These are phyloP conservation scores for Cossypha niveicapilla DNA, from an alignment of 2,797 vertebrate species.

Conservation along the genomic window DNA sequence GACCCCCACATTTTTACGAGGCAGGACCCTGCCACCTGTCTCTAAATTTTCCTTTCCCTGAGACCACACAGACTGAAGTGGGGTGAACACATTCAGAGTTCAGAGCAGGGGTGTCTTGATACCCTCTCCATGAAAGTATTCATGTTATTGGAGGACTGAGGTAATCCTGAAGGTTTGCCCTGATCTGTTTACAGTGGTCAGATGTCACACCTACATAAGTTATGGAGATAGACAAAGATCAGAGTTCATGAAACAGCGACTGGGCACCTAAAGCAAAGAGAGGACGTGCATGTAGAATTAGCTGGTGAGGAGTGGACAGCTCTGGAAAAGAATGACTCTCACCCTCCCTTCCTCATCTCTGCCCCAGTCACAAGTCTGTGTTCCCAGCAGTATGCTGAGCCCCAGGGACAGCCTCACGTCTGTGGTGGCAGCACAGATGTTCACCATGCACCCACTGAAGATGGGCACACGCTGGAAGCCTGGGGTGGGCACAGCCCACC, in stretches of 20 bases:
- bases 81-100: background rate
- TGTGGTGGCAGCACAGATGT: background rate
- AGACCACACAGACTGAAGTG: background rate
- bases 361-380: background rate
- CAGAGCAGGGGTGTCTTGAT: background rate
- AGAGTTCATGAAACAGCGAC: background rate
- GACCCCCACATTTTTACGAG: accelerated
- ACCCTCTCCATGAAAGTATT: accelerated
- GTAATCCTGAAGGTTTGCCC: background rate
- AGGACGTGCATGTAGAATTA: accelerated
- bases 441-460: accelerated
- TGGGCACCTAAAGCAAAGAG: background rate
- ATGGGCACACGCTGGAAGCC: background rate
- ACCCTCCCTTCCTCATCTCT: background rate
- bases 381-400: background rate
- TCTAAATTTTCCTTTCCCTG: background rate
- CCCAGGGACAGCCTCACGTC: accelerated
- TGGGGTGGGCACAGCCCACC: background rate
- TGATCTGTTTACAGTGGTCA: background rate
- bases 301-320: accelerated
- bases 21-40: background rate
- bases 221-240: background rate
- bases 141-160: accelerated
- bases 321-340: background rate
- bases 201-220: accelerated